These are phyloP conservation scores for Agelaius phoeniceus DNA, from an alignment of 2,113 vertebrate species.

Conservation along the genomic window DNA sequence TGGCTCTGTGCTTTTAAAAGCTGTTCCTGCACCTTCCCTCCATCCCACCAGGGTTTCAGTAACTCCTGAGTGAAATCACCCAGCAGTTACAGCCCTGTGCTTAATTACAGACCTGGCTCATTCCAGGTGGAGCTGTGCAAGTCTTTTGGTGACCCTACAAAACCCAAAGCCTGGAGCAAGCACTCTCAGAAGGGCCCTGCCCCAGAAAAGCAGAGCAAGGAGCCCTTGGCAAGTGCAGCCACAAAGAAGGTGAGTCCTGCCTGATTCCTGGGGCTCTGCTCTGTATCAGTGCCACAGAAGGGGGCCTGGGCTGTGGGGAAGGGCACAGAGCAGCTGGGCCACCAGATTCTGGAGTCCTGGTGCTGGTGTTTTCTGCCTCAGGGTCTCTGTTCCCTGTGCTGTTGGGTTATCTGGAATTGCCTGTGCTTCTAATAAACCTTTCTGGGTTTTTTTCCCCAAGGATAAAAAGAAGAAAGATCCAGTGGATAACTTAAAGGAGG, in stretches of 20 bases:
- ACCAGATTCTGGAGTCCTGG: fast-evolving
- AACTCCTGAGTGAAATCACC: neutral
- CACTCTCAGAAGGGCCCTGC: constrained; percentile 74
- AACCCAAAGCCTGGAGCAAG: constrained; percentile 92
- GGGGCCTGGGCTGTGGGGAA: neutral
- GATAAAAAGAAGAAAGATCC: constrained; percentile 75
- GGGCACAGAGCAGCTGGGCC: neutral
- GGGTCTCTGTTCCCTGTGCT: neutral
- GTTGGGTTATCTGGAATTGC: neutral
- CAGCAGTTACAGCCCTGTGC: neutral
- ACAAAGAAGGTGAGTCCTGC: constrained; percentile 69
- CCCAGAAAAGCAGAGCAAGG: neutral
- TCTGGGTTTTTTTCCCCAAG: constrained; percentile 58
- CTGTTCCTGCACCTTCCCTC: fast-evolving
- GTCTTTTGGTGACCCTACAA: constrained; percentile 90
- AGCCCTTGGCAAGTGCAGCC: neutral
- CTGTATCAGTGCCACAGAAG: neutral
- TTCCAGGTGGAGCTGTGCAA: constrained; percentile 92
- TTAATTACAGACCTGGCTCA: neutral
- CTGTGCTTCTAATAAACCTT: neutral
- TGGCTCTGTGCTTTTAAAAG: neutral
- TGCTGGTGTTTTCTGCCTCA: neutral
- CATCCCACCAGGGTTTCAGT: fast-evolving
- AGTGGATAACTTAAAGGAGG: constrained; percentile 71
- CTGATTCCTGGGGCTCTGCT: neutral